These are phyloP conservation scores for Cyprinodon variegatus DNA, from an alignment of 2,113 vertebrate genomes.

Conservation along the genomic window DNA sequence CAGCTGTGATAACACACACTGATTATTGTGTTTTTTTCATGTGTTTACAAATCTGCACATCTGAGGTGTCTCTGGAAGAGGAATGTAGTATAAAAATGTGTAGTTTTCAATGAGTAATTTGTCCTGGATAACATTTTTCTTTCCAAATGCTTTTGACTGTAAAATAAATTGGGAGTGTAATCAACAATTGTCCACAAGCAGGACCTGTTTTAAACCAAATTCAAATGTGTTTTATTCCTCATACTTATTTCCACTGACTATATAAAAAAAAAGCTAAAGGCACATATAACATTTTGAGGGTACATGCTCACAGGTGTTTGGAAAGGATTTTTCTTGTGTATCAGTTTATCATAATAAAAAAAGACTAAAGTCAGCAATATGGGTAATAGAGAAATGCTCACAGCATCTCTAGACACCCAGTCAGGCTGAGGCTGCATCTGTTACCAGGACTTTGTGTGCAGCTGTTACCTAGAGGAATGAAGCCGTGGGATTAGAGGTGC, in stretches of 20 bases:
- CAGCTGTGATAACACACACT: constrained; percentile 64
- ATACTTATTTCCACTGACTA: constrained; percentile 7
- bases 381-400: constrained; percentile 14
- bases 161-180: no score
- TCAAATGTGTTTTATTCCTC: constrained; percentile 16
- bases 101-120: not conserved
- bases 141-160: not conserved
- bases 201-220: constrained; percentile 8
- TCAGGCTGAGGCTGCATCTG: constrained; percentile 30
- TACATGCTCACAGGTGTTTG: constrained; percentile 1
- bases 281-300: constrained; percentile 2
- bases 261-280: constrained; percentile 8
- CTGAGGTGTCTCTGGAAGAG: constrained; percentile 6
- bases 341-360: constrained; percentile 8
- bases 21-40: not conserved
- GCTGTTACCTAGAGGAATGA: constrained; percentile 43
- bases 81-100: not conserved
- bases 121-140: not conserved
- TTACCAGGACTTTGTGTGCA: constrained; percentile 31
- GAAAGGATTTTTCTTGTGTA: constrained; percentile 5
- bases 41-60: constrained; percentile 7
- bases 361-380: not conserved
- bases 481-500: constrained; percentile 16
- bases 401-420: constrained; percentile 13
- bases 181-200: not conserved